phyloP scores from a whole-genome alignment of 2,797 vertebrate species.

The Rhyacichthys aspro region DNA sequence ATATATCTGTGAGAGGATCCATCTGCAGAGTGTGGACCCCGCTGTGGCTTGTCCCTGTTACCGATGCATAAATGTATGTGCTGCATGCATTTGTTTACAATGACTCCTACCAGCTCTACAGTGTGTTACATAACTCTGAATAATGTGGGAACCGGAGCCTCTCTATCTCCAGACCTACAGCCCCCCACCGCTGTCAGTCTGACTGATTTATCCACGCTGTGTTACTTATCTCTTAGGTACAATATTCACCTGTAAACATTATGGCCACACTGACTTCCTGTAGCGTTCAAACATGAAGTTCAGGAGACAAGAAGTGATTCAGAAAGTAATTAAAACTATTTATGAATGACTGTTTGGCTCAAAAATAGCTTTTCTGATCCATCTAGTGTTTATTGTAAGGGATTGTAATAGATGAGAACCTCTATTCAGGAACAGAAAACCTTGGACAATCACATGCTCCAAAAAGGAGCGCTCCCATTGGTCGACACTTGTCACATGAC shows the following conservation, averaged over 20 bases:
- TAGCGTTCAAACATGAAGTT: slow-evolving; percentile 35
- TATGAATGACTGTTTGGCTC: no score
- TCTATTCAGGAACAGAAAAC: no score
- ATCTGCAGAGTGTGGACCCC: slow-evolving; percentile 22
- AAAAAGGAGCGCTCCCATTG: no score
- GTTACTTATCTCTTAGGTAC: slow-evolving; percentile 33
- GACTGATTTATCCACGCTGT: slow-evolving; percentile 56
- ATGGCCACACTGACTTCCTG: slow-evolving; percentile 65
- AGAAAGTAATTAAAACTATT: no score
- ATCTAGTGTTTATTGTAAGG: no score
- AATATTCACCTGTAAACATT: slow-evolving; percentile 55
- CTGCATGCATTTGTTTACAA: slow-evolving; percentile 61
- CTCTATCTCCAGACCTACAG: slow-evolving; percentile 22
- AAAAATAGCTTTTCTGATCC: no score
- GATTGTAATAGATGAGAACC: no score
- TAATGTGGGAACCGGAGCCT: slow-evolving; percentile 44
- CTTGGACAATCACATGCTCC: no score
- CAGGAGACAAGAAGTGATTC: no score
- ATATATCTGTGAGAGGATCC: no score
- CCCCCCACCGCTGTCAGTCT: slow-evolving; percentile 33
- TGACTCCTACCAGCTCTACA: slow-evolving; percentile 41
- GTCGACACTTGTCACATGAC: no score
- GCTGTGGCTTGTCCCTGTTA: slow-evolving; percentile 31
- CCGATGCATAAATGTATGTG: slow-evolving; percentile 54
- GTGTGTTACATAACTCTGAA: slow-evolving; percentile 64